A percentile compares a stretch with the other conserved stretches of the same genome.
Conservation (phyloP, 2,888 invertebrate genomes). For the Drosophila mulleri region DNA sequence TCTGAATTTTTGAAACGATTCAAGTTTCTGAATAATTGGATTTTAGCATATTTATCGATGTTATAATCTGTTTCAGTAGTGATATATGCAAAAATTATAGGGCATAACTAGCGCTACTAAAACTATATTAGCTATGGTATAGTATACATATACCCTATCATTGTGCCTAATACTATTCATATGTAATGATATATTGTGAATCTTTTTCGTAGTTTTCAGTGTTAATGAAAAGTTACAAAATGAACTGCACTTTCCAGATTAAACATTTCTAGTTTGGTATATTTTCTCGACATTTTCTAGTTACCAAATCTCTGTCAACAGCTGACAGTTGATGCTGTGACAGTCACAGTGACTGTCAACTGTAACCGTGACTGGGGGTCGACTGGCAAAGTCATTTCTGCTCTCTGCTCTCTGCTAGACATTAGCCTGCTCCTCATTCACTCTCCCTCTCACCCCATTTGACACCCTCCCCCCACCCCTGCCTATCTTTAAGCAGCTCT, state of each 20-base stretch:
- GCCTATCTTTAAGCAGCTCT: too few relatives aligned
- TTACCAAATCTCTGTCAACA: too few relatives aligned
- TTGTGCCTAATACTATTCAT: background rate
- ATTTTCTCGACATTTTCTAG: background rate
- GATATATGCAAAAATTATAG: too few relatives aligned
- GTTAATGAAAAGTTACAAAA: background rate
- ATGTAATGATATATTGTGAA: background rate
- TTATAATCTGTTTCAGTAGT: too few relatives aligned
- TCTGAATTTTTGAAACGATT: too few relatives aligned
- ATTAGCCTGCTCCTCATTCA: too few relatives aligned
- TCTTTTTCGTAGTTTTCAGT: background rate
- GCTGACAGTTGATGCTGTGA: background rate
- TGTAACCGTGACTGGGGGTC: slow-evolving; percentile 15
- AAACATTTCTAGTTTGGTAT: background rate
- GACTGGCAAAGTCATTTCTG: slow-evolving; percentile 30
- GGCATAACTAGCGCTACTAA: too few relatives aligned
- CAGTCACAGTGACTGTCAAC: background rate
- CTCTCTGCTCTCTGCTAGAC: background rate
- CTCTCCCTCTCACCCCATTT: too few relatives aligned
- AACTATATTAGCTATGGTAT: too few relatives aligned
- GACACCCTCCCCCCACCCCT: too few relatives aligned
- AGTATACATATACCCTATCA: background rate
- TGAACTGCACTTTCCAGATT: background rate
- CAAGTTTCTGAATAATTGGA: too few relatives aligned
- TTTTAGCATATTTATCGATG: too few relatives aligned